Evolutionary conservation across 2,113 vertebrate species (phyloP).

Genomic region (Eulacestoma nigropectus): DNA sequence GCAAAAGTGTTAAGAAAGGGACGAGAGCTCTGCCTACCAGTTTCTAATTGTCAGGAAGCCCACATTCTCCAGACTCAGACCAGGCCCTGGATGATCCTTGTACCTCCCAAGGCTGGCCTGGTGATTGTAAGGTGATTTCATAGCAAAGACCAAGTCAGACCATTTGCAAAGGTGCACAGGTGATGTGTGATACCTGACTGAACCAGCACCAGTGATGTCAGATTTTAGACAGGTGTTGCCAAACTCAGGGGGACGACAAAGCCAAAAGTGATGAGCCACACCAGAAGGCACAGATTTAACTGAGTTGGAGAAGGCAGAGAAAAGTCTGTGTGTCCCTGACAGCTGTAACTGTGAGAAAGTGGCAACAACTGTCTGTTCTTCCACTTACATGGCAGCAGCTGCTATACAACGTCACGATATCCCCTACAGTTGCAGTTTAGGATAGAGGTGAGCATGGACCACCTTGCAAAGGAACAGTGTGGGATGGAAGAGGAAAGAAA

Average conservation of each 20-base stretch:
- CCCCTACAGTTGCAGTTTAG: neutral
- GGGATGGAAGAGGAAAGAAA: neutral
- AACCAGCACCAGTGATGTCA: neutral
- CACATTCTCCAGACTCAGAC: neutral
- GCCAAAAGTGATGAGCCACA: neutral
- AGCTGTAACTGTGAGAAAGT: neutral
- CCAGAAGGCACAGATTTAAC: neutral
- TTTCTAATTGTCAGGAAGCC: neutral
- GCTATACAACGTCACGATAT: fast-evolving
- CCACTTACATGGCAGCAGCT: neutral
- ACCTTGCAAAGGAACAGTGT: neutral
- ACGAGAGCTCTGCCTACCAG: neutral
- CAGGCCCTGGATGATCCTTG: neutral
- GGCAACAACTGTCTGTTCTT: neutral
- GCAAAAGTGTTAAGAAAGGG: neutral
- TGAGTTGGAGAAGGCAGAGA: neutral
- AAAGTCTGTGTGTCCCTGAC: neutral
- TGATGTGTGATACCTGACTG: neutral
- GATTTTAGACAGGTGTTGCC: neutral
- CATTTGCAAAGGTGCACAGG: neutral
- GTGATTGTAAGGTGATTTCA: neutral
- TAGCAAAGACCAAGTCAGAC: neutral
- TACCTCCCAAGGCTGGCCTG: neutral
- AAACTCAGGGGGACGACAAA: neutral
- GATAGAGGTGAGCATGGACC: neutral